A percentile compares a stretch with the other conserved stretches of the same genome.
phyloP scores from a whole-genome alignment of 2,113 vertebrate species.

The Carlito syrichta region DNA sequence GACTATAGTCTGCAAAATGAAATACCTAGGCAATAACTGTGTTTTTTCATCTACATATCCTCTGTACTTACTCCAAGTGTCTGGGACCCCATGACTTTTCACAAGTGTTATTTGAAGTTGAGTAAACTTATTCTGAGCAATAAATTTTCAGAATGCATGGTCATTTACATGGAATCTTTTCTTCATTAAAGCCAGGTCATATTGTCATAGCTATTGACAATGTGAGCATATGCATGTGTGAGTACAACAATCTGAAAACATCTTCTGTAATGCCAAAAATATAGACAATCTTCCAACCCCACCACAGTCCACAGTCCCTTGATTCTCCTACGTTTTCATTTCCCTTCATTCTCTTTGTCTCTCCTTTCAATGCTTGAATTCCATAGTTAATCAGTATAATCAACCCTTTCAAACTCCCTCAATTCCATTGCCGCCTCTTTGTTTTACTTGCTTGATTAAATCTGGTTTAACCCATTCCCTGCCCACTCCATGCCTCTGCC shows the following conservation, averaged over 20 bases:
- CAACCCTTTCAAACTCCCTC: neutral
- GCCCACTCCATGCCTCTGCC: neutral
- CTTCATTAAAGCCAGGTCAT: neutral
- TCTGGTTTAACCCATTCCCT: neutral
- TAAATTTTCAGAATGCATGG: neutral
- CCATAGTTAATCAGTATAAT: neutral
- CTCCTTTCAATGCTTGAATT: neutral
- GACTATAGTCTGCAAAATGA: neutral
- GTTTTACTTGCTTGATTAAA: conserved; percentile 3
- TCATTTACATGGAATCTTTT: neutral
- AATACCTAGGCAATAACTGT: neutral
- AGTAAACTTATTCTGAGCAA: too few species aligned
- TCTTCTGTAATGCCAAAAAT: neutral
- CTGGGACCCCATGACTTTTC: neutral
- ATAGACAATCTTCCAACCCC: neutral
- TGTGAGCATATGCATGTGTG: neutral
- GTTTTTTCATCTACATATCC: neutral
- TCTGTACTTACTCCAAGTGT: neutral
- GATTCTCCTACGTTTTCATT: neutral
- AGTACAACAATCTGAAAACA: neutral
- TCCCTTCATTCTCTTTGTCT: neutral
- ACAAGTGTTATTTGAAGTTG: neutral
- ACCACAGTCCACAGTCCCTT: neutral
- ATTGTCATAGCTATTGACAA: neutral
- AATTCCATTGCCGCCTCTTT: neutral